phyloP scores from a whole-genome alignment of 2,888 invertebrate genomes.

The Resseliella maxima region DNA sequence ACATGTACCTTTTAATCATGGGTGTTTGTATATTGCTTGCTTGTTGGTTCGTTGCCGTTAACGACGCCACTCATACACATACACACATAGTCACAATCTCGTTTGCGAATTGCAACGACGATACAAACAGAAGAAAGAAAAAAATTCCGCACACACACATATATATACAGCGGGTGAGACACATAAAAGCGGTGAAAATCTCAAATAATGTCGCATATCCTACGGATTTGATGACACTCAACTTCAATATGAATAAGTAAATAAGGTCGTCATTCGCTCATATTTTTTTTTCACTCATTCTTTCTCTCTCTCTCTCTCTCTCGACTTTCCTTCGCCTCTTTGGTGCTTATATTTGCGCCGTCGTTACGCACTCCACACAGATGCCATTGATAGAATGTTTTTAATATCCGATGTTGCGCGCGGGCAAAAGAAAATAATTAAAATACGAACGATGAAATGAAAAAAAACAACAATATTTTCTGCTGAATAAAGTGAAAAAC shows the following conservation, averaged over 20 bases:
- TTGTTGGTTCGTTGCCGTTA: slow-evolving; percentile 11
- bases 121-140: too few species aligned
- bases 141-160: background rate
- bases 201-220: slow-evolving; percentile 48
- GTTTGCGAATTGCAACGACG: background rate
- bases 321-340: background rate
- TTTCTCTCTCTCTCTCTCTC: background rate
- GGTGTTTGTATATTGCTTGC: slow-evolving; percentile 26
- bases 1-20: slow-evolving; percentile 46
- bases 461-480: background rate
- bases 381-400: slow-evolving; percentile 14
- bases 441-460: background rate
- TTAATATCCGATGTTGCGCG: slow-evolving; percentile 24
- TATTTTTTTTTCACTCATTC: background rate
- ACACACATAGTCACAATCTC: background rate
- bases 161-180: background rate
- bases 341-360: background rate
- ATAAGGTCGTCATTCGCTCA: slow-evolving; percentile 5
- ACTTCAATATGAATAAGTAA: slow-evolving; percentile 44
- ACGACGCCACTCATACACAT: background rate
- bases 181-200: slow-evolving; percentile 51
- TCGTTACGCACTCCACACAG: slow-evolving; percentile 17
- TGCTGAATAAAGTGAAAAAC: background rate
- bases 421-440: slow-evolving; percentile 36
- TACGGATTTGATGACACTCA: slow-evolving; percentile 53